A percentile compares a stretch with the other conserved stretches of the same genome.
These are phyloP conservation scores for Peromyscus attwateri DNA, from an alignment of 2,797 vertebrate genomes.

Conservation along the genomic window DNA sequence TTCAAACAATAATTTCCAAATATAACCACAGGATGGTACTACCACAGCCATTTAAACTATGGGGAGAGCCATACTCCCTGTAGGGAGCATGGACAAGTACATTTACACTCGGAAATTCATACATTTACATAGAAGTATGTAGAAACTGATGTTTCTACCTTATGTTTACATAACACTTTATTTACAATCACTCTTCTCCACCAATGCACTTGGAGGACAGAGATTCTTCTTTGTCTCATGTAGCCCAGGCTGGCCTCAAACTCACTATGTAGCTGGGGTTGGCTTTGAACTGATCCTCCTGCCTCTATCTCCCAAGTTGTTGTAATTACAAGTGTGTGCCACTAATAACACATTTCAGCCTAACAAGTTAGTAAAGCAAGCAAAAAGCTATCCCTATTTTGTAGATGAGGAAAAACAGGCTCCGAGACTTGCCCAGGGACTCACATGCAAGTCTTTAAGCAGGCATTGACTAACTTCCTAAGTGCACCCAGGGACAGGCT, in stretches of 20 bases:
- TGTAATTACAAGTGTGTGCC: neutral
- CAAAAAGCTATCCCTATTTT: neutral
- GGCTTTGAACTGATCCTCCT: neutral
- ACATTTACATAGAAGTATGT: neutral
- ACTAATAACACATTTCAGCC: slow-evolving; percentile 39
- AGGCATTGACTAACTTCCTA: neutral
- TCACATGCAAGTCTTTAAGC: slow-evolving; percentile 24
- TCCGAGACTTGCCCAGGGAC: slow-evolving; percentile 38
- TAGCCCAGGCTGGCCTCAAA: neutral
- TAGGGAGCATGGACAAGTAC: neutral
- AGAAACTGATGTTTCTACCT: neutral
- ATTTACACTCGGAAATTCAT: neutral
- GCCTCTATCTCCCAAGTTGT: neutral
- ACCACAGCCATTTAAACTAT: neutral
- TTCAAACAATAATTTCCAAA: slow-evolving; percentile 1
- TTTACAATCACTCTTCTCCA: slow-evolving; percentile 8
- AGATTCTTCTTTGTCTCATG: neutral
- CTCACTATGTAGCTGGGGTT: neutral
- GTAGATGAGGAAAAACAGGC: slow-evolving; percentile 26
- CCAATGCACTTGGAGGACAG: neutral
- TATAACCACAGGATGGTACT: neutral
- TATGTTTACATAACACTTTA: slow-evolving; percentile 29
- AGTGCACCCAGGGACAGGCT: neutral
- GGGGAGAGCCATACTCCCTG: neutral
- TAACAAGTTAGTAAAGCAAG: slow-evolving; percentile 45